A percentile compares a stretch with the other conserved stretches of the same genome.
Conservation (phyloP, 2,888 invertebrate species). For the Margaritifera margaritifera region DNA sequence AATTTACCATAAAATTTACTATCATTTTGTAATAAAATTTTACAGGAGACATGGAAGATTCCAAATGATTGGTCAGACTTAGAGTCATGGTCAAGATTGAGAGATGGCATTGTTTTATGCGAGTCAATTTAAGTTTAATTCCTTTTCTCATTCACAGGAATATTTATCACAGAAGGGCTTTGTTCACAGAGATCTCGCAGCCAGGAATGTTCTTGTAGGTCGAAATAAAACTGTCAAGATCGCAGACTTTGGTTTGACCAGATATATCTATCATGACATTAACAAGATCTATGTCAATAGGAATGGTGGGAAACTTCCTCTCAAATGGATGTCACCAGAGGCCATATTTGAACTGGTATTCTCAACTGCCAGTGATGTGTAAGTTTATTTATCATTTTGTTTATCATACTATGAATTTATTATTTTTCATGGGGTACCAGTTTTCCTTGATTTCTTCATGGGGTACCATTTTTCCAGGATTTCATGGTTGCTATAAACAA, state of each 20-base stretch:
- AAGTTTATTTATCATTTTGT: conserved; percentile 39
- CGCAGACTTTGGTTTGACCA: conserved; percentile 70
- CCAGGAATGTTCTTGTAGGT: conserved; percentile 67
- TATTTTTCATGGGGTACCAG: background rate
- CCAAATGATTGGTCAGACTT: no score
- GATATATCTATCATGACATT: conserved; percentile 67
- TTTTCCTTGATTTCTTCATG: background rate
- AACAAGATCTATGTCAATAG: conserved; percentile 66
- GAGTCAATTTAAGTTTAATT: background rate
- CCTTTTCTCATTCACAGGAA: conserved; percentile 50
- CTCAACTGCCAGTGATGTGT: conserved; percentile 70
- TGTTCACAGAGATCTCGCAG: conserved; percentile 70
- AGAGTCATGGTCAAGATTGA: no score
- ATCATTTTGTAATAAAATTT: no score
- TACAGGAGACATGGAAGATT: no score
- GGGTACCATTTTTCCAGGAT: background rate
- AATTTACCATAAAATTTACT: no score
- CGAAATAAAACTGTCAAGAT: conserved; percentile 64
- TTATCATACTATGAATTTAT: background rate
- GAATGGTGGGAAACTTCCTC: conserved; percentile 65
- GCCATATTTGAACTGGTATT: conserved; percentile 68
- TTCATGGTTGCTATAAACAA: no score
- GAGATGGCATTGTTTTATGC: no score
- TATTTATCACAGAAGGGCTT: conserved; percentile 67
- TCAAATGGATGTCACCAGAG: conserved; percentile 72